Base-by-base conservation (phyloP, 2,113 vertebrate species). In the Solea senegalensis region DNA sequence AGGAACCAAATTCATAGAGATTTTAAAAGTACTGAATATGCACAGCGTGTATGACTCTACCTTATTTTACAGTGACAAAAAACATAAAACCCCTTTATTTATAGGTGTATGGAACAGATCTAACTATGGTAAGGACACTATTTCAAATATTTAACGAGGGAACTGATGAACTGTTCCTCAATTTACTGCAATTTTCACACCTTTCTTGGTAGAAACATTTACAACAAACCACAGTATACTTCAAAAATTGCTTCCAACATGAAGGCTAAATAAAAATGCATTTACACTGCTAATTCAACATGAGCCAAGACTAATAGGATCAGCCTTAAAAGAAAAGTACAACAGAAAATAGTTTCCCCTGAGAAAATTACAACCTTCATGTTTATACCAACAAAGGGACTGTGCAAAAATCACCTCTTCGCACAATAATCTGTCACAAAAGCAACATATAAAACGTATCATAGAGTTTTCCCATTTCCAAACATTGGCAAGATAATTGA, bases 391-490 rank as follows among this genome's bases (percentile, higher is more conserved):
- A 70, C 48, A 69, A 46, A 74, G 34, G 39, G 79, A 15, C 69
- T 48, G 21, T 41, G 41, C 54, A 71, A 67, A 64, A 69, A 66
- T 59, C 48, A 68, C 62, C 60, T 53, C 51, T 69, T 41, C 80
- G 64, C 73, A 80, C 57, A 74, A 72, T 63, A 76, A 76, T 74
- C 72, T 77, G 76, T 86, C 74, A 88, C 68, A 87, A 86, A 85
- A 84, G 59, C 63, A 87, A 84, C 78, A 78, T 64, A 72, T 62
- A 78, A 86, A 86, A 86, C 48, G 65, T 72, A 74, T 65, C 76
- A 88, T 87, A 86, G 88, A 86, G 52, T 80, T 88, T 88, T 86
- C 81, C 86, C 84, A 90, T 90, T 88, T 90, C 65, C 55, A 84
- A 86, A 89, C 85, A 87, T 76, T 27, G 66, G 43, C 27, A 77